phyloP scores from a whole-genome alignment of 2,797 vertebrate species.

The Novumbra hubbsi region DNA sequence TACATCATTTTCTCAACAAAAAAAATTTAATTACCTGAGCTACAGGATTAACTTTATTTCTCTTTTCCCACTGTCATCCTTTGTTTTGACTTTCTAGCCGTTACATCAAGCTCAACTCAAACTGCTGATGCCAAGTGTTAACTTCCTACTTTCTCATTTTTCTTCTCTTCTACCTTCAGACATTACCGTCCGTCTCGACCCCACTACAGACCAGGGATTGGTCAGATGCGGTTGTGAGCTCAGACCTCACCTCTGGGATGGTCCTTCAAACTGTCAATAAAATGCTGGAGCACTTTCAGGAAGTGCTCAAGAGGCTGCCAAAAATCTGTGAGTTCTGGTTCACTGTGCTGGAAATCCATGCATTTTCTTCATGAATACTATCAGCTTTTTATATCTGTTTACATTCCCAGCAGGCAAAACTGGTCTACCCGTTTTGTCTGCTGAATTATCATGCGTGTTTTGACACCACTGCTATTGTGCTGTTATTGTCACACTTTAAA shows the following conservation, averaged over 20 bases:
- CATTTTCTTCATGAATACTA: not conserved
- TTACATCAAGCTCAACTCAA: not conserved
- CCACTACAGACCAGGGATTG: conserved; percentile 54
- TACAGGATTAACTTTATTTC: not conserved
- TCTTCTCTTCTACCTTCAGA: conserved; percentile 44
- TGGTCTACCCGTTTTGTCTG: not conserved
- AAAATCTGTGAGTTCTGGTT: conserved; percentile 58
- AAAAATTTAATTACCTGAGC: not conserved
- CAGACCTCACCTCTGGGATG: conserved; percentile 57
- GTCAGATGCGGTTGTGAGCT: conserved; percentile 52
- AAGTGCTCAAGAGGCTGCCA: conserved; percentile 59
- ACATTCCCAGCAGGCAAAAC: not conserved
- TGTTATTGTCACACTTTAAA: not conserved
- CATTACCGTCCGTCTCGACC: conserved; percentile 44
- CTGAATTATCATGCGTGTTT: not conserved
- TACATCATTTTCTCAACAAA: not conserved
- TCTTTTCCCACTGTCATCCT: not conserved
- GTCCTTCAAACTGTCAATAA: conserved; percentile 57
- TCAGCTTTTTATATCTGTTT: not conserved
- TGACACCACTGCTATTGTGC: not conserved
- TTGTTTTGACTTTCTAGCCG: no score
- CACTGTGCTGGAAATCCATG: not conserved
- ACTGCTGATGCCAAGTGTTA: not conserved
- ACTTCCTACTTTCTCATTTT: not conserved
- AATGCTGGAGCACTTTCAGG: conserved; percentile 54